phyloP scores from a whole-genome alignment of 2,113 vertebrate genomes.

The Platycercus adscitus region DNA sequence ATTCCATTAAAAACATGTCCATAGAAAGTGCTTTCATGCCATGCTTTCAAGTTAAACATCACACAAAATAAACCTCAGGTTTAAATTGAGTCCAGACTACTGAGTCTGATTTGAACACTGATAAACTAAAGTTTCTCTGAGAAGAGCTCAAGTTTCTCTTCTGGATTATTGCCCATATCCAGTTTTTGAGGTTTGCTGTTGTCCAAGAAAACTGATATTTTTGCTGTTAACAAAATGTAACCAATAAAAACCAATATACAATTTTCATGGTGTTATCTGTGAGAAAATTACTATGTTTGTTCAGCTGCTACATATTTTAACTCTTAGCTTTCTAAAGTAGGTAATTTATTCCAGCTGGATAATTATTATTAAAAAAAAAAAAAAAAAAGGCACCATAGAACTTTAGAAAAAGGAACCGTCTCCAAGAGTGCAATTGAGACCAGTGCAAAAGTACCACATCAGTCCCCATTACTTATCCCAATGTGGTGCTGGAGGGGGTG shows the following conservation, averaged over 20 bases:
- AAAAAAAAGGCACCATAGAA: neutral
- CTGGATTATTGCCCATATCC: slow-evolving; percentile 34
- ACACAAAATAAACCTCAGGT: slow-evolving; percentile 37
- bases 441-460: neutral
- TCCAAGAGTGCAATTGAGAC: neutral
- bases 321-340: neutral
- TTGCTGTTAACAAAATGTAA: slow-evolving; percentile 17
- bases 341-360: neutral
- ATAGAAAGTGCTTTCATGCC: slow-evolving; percentile 25
- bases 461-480: neutral
- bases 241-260: neutral
- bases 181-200: slow-evolving; percentile 19
- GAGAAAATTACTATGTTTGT: neutral
- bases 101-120: slow-evolving; percentile 29
- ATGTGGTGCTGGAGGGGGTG: neutral
- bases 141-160: slow-evolving; percentile 24
- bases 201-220: neutral
- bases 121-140: slow-evolving; percentile 31
- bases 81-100: slow-evolving; percentile 57
- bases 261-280: neutral
- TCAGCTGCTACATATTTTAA: neutral
- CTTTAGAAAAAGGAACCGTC: neutral
- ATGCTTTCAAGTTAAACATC: slow-evolving; percentile 44
- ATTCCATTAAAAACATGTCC: slow-evolving; percentile 49
- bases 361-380: neutral